Evolutionary conservation across 2,888 invertebrate genomes (phyloP).

Genomic region (Pterostichus madidus): DNA sequence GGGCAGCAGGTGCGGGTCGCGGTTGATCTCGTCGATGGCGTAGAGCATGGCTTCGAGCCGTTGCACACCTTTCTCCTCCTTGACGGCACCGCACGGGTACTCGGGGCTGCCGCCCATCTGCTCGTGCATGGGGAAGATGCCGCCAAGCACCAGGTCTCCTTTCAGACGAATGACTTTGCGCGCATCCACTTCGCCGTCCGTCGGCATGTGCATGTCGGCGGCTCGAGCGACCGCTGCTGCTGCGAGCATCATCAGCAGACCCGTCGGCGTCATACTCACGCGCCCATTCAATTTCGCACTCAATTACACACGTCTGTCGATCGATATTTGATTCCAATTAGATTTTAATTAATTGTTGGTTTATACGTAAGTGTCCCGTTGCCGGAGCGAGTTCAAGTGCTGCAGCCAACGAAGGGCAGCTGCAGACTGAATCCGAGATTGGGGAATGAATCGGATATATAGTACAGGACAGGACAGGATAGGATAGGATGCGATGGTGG

Average conservation of each 20-base stretch:
- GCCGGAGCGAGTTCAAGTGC: not conserved
- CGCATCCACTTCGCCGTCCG: slow-evolving; percentile 69
- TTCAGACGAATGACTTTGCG: slow-evolving; percentile 75
- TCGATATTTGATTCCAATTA: slow-evolving; percentile 68
- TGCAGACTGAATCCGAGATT: slow-evolving; percentile 54
- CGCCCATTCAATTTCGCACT: slow-evolving; percentile 63
- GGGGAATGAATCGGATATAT: slow-evolving; percentile 49
- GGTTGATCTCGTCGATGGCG: slow-evolving; percentile 84
- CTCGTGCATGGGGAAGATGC: slow-evolving; percentile 85
- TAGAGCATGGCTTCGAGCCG: slow-evolving; percentile 85
- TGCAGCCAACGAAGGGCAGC: not conserved
- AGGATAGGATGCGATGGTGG: not conserved
- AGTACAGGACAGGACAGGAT: slow-evolving; percentile 10
- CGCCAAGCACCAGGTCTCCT: slow-evolving; percentile 85
- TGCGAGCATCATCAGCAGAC: not conserved
- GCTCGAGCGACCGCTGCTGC: slow-evolving; percentile 59
- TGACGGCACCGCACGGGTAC: slow-evolving; percentile 80
- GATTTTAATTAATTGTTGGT: slow-evolving; percentile 69
- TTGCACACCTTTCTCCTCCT: slow-evolving; percentile 85
- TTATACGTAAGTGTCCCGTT: slow-evolving; percentile 9
- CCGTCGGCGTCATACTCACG: slow-evolving; percentile 29
- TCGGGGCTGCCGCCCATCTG: slow-evolving; percentile 76
- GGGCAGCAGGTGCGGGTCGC: slow-evolving; percentile 79
- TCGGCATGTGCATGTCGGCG: slow-evolving; percentile 45
- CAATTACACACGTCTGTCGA: slow-evolving; percentile 65